These are phyloP conservation scores for Mirza zaza DNA, from an alignment of 2,113 vertebrate species.

Conservation along the genomic window DNA sequence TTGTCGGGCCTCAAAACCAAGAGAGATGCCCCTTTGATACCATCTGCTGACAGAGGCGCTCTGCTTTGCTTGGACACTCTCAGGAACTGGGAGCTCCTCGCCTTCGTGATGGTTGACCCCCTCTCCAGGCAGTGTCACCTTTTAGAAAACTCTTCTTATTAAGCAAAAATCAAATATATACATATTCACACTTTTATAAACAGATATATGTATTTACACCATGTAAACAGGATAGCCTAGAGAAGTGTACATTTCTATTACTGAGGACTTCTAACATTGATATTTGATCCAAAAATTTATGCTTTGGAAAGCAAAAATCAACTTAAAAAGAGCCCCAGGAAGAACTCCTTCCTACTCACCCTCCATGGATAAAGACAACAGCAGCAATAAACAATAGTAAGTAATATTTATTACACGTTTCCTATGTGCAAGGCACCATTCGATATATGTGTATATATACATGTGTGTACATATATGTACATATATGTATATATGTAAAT, in stretches of 20 bases:
- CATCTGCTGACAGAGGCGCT: background rate
- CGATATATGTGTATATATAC: background rate
- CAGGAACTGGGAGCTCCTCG: background rate
- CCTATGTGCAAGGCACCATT: background rate
- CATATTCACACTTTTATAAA: background rate
- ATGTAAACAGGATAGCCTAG: background rate
- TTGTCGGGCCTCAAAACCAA: background rate
- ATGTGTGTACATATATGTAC: background rate
- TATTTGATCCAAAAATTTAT: background rate
- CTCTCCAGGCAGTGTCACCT: background rate
- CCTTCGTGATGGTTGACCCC: background rate
- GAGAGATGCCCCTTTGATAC: background rate
- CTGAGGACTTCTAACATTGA: background rate
- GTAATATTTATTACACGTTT: background rate
- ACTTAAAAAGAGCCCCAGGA: background rate
- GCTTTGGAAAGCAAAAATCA: constrained; percentile 17
- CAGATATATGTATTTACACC: background rate
- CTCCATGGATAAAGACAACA: background rate
- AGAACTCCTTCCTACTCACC: background rate
- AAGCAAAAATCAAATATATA: constrained; percentile 16
- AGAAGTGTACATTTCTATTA: background rate
- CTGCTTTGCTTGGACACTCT: background rate
- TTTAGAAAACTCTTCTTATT: background rate
- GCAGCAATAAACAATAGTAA: background rate
- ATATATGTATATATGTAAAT: background rate